phyloP scores from a whole-genome alignment of 2,113 vertebrate species.

The Trichechus manatus region DNA sequence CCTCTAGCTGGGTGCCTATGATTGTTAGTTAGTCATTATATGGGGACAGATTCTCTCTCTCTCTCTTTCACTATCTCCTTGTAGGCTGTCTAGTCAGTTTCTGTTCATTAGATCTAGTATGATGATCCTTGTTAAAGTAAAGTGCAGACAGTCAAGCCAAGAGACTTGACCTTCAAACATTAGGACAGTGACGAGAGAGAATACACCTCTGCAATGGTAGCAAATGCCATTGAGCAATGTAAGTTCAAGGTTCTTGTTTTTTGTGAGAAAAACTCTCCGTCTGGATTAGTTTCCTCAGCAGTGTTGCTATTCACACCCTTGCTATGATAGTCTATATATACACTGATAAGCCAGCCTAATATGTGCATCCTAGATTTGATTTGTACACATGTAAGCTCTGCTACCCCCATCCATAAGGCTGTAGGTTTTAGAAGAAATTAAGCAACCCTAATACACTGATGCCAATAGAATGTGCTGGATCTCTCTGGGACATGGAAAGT shows the following conservation, averaged over 20 bases:
- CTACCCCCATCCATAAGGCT: neutral
- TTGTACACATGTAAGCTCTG: neutral
- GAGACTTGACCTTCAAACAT: neutral
- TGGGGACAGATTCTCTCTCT: neutral
- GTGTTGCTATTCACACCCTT: neutral
- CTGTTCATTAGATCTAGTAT: neutral
- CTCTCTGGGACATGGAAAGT: neutral
- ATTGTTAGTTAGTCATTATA: neutral
- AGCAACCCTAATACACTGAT: too few relatives aligned
- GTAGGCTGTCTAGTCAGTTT: neutral
- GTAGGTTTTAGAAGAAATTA: neutral
- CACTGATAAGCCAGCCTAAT: neutral
- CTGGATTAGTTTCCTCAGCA: neutral
- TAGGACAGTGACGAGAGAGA: neutral
- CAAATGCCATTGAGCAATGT: neutral
- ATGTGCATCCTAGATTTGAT: neutral
- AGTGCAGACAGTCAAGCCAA: neutral
- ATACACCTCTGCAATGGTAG: neutral
- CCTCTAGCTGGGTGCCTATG: neutral
- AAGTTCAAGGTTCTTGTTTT: neutral
- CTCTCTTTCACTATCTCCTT: neutral
- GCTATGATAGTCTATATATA: neutral
- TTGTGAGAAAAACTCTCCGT: neutral
- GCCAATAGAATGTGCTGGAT: neutral
- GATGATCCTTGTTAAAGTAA: neutral